Conservation (phyloP, 2,888 invertebrate genomes). For the Thereva unica region DNA sequence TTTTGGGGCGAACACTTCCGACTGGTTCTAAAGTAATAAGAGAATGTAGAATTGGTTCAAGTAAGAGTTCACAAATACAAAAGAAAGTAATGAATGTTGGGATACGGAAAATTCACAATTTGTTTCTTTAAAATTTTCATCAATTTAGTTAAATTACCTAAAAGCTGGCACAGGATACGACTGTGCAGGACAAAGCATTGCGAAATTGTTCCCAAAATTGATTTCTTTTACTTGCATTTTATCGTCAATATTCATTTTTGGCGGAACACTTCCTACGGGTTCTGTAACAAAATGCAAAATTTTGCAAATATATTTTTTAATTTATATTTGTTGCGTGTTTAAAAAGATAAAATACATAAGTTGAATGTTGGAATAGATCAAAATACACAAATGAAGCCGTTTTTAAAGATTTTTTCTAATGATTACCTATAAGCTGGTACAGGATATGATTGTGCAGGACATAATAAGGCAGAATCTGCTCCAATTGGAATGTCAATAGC, state of each 20-base stretch:
- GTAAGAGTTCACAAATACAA: constrained; percentile 48
- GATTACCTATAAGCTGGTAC: constrained; percentile 73
- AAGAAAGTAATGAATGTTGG: neutral
- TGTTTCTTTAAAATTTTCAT: too few species aligned
- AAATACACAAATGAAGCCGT: too few species aligned
- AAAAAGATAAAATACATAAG: neutral
- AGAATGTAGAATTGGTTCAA: constrained; percentile 46
- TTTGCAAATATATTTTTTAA: constrained; percentile 25
- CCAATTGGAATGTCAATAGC: constrained; percentile 46
- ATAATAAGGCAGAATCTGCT: constrained; percentile 61
- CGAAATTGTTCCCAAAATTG: constrained; percentile 58
- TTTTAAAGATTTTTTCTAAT: neutral
- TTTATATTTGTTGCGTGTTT: neutral
- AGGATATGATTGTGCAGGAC: constrained; percentile 77
- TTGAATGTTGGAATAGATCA: neutral
- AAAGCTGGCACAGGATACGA: constrained; percentile 54
- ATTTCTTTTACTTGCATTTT: constrained; percentile 54
- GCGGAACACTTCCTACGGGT: constrained; percentile 61
- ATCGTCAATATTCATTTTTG: constrained; percentile 74
- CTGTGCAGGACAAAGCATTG: constrained; percentile 71
- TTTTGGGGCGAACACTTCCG: constrained; percentile 64
- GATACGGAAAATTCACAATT: constrained; percentile 58
- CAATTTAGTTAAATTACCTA: constrained; percentile 52
- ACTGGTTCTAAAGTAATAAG: constrained; percentile 49
- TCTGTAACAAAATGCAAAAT: constrained; percentile 50